Evolutionary conservation across 2,113 vertebrate species (phyloP).

Genomic region (Scopus umbretta): DNA sequence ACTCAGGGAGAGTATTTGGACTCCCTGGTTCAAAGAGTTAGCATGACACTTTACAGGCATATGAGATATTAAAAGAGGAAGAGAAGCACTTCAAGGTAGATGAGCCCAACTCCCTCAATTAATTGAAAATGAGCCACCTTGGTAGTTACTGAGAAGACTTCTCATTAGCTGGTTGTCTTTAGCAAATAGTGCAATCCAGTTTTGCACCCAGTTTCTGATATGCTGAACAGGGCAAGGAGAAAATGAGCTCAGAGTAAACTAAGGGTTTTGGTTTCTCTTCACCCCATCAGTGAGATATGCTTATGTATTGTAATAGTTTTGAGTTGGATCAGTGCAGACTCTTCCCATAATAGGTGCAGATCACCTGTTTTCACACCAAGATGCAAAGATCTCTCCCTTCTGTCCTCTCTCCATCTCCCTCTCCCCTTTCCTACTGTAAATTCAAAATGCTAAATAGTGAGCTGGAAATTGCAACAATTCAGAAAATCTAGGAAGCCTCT

Average conservation of each 20-base stretch:
- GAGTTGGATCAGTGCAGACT: not conserved
- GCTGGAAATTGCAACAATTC: not conserved
- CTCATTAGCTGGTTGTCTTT: not conserved
- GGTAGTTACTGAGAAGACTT: not conserved
- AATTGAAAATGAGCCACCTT: not conserved
- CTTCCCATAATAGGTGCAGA: not conserved
- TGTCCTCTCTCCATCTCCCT: not conserved
- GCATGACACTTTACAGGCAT: not conserved
- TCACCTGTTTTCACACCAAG: not conserved
- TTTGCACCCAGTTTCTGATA: not conserved
- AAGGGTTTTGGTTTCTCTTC: not conserved
- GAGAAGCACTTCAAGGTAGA: not conserved
- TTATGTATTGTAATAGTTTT: not conserved
- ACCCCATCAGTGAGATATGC: not conserved
- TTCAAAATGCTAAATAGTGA: not conserved
- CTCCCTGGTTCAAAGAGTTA: not conserved
- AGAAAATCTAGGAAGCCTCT: not conserved
- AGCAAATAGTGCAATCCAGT: not conserved
- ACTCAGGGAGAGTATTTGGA: not conserved
- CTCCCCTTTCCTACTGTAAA: not conserved
- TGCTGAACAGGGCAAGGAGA: not conserved
- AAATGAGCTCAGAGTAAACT: not conserved
- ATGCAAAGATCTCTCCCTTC: not conserved
- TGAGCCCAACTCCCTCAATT: not conserved
- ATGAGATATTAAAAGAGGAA: not conserved